Evolutionary conservation across 2,888 invertebrate species (phyloP).

Genomic region (Papilio protenor): DNA sequence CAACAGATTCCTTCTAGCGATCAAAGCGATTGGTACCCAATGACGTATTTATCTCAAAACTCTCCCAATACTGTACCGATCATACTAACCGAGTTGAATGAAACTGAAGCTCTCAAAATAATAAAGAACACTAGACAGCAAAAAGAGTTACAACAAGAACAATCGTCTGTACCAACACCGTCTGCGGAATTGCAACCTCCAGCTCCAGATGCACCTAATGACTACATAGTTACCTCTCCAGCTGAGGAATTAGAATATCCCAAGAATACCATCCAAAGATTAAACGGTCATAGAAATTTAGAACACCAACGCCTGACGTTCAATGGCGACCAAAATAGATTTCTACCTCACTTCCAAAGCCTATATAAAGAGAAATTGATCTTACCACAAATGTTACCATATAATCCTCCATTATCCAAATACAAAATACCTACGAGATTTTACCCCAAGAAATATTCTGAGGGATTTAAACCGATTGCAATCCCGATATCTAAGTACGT

Average conservation of each 20-base stretch:
- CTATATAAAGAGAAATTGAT: constrained; percentile 51
- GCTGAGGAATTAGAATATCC: constrained; percentile 77
- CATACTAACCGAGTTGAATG: constrained; percentile 49
- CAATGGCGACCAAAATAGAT: constrained; percentile 20
- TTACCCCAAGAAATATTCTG: constrained; percentile 85
- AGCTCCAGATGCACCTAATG: constrained; percentile 64
- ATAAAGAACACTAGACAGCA: constrained; percentile 53
- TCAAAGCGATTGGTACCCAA: constrained; percentile 77
- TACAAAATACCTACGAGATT: constrained; percentile 78
- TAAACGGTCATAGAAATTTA: constrained; percentile 28
- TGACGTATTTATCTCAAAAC: constrained; percentile 57
- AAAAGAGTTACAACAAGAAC: constrained; percentile 51
- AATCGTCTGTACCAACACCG: constrained; percentile 58
- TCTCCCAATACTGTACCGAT: constrained; percentile 50
- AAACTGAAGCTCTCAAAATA: constrained; percentile 45
- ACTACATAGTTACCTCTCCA: constrained; percentile 68
- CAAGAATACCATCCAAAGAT: constrained; percentile 42
- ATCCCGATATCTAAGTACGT: constrained; percentile 71
- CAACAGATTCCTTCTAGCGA: constrained; percentile 61
- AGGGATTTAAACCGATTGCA: constrained; percentile 76
- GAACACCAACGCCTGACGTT: constrained; percentile 18
- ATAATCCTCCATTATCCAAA: constrained; percentile 61
- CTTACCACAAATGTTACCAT: constrained; percentile 62
- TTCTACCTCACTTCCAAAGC: constrained; percentile 25
- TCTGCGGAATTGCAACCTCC: constrained; percentile 71